Conservation (phyloP, 2,113 vertebrate species). For the Abramis brama region DNA sequence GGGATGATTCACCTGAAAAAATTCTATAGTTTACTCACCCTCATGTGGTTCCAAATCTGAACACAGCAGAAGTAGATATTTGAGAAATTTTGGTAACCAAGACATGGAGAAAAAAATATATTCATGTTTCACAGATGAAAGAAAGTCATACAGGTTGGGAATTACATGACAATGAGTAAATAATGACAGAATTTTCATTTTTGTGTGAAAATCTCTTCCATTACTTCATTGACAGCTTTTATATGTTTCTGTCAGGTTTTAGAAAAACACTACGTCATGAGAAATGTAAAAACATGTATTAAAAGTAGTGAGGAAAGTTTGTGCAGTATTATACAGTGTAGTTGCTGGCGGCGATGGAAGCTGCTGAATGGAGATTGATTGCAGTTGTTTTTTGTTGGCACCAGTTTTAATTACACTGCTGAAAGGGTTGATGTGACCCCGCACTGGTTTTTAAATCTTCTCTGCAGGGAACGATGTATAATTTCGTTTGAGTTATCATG, state of each 20-base stretch:
- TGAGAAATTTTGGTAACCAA: too few species aligned
- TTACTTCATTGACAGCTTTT: neutral
- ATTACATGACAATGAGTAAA: neutral
- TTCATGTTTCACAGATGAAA: neutral
- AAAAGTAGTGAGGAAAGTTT: neutral
- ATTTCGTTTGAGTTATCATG: conserved; percentile 62
- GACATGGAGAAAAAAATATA: too few species aligned
- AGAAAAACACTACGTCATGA: neutral
- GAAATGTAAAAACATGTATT: neutral
- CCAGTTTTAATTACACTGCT: conserved; percentile 69
- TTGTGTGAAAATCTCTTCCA: neutral
- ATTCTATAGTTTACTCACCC: too few species aligned
- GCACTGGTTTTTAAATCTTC: conserved; percentile 37
- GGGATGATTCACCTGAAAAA: too few species aligned
- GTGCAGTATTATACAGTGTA: neutral
- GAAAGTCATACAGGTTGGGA: neutral
- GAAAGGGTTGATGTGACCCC: conserved; percentile 77
- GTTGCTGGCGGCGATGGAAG: neutral
- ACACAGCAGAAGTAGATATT: too few species aligned
- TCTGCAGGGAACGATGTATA: conserved; percentile 65
- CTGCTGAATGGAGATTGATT: neutral
- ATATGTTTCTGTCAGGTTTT: neutral
- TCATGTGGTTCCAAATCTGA: too few species aligned
- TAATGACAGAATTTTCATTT: neutral
- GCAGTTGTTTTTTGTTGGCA: conserved; percentile 56